These are phyloP conservation scores for Loxodonta africana DNA, from an alignment of 2,113 vertebrate genomes.

Conservation along the genomic window DNA sequence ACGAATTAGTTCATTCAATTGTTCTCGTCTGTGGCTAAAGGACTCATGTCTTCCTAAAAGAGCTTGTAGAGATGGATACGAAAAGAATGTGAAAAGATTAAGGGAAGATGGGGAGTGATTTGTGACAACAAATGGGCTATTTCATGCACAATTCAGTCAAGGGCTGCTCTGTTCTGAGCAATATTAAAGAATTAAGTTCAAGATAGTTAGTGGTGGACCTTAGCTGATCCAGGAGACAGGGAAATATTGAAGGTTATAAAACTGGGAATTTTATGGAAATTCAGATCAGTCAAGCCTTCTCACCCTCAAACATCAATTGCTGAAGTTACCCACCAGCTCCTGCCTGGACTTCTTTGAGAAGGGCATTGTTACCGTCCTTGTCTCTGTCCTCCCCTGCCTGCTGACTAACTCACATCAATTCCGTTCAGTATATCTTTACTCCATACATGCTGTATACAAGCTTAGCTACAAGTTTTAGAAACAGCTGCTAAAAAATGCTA, in stretches of 20 bases:
- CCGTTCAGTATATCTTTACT: neutral
- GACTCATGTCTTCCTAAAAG: neutral
- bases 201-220: neutral
- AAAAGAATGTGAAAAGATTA: neutral
- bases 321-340: neutral
- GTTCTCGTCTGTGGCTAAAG: neutral
- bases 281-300: neutral
- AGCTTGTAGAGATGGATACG: neutral
- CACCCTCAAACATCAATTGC: neutral
- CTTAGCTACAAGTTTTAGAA: constrained; percentile 50
- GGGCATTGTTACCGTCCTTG: neutral
- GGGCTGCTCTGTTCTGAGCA: neutral
- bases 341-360: neutral
- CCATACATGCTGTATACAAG: neutral
- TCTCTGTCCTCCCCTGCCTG: neutral
- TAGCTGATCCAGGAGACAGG: neutral
- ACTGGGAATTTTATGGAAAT: neutral
- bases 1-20: neutral
- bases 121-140: neutral
- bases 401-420: neutral
- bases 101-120: neutral
- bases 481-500: constrained; percentile 53
- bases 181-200: neutral
- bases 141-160: neutral
- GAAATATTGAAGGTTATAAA: neutral